phyloP scores from a whole-genome alignment of 1,140 invertebrate genomes.

The Ostrea edulis region DNA sequence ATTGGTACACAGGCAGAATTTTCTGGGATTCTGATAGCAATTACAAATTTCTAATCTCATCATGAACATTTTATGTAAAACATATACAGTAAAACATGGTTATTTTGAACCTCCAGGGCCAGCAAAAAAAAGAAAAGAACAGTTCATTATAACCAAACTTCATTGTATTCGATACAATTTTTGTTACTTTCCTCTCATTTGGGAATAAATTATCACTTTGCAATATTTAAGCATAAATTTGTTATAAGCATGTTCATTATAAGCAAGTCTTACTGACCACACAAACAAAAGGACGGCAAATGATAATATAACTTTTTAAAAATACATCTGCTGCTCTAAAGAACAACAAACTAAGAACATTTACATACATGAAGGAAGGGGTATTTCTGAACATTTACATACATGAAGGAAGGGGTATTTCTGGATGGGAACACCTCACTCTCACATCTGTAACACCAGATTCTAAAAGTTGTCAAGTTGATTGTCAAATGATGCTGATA shows the following conservation, averaged over 20 bases:
- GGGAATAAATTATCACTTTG: no score
- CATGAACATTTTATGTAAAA: background rate
- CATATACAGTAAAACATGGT: background rate
- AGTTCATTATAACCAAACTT: no score
- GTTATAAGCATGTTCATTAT: no score
- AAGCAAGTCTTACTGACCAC: no score
- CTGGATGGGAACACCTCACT: conserved; percentile 84
- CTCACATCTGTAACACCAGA: conserved; percentile 93
- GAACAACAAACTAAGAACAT: background rate
- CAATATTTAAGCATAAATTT: no score
- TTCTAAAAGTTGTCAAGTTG: conserved; percentile 88
- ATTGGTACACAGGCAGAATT: conserved; percentile 47
- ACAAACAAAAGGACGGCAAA: background rate
- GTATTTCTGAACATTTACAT: conserved; percentile 72
- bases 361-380: conserved; percentile 73
- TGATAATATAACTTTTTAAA: no score
- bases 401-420: conserved; percentile 78
- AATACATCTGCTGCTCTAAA: no score
- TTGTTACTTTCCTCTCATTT: no score
- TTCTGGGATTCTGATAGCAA: conserved; percentile 52
- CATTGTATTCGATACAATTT: no score
- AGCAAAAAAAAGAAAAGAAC: no score
- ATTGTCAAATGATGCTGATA: conserved; percentile 83
- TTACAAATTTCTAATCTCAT: background rate
- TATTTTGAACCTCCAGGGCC: no score